Base-by-base conservation (phyloP, 2,888 invertebrate genomes). In the Pyralis farinalis region DNA sequence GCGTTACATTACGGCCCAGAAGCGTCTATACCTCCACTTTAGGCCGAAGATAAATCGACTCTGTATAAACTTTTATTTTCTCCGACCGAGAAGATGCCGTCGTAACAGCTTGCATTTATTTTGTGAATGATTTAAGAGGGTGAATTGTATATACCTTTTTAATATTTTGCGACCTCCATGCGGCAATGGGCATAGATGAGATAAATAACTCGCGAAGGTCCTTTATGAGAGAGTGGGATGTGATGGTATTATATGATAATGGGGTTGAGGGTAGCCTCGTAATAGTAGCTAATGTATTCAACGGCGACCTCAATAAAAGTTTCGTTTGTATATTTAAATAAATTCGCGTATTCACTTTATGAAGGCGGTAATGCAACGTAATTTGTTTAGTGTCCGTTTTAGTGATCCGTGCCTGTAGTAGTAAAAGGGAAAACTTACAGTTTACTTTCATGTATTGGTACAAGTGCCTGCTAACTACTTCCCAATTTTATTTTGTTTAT, bases 61-160 rank as follows among this genome's bases (percentile, higher is more conserved):
- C 51, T 43, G 68, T 70, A 65, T 62, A 67, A 71, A 63, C 55
- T 73, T 75, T 73, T 75, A 67, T 66, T 69, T 62, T 56, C 54
- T 48, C 48, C 44, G 47, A 49, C 41, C 38, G 43, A 41, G 34
- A 51, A 44, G 53, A 56, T 53, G 57, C 57, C 52, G 49, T 44
- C 51, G 70, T 71, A 73, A 73, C 69, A 69, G 68, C 72, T 70
- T 71, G 71, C 71, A 71, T 76, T 77, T 77, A 72, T 75, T 72
- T 70, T 59, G 61, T 55, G 53, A 68, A 61, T 64, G 65, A 69
- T 68, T 61, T 68, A 67, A 55, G 56, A 53, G 55, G 47, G 50
- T 52, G 49, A 53, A 49, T 45, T 25, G 21, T 21, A 30, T 30
- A 16, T 35, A 34, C 22, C 11, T 32, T 9, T 37, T 31, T 34